A percentile compares a stretch with the other conserved stretches of the same genome.
Conservation (phyloP, 1,140 invertebrate species). For the Solenopsis invicta region DNA sequence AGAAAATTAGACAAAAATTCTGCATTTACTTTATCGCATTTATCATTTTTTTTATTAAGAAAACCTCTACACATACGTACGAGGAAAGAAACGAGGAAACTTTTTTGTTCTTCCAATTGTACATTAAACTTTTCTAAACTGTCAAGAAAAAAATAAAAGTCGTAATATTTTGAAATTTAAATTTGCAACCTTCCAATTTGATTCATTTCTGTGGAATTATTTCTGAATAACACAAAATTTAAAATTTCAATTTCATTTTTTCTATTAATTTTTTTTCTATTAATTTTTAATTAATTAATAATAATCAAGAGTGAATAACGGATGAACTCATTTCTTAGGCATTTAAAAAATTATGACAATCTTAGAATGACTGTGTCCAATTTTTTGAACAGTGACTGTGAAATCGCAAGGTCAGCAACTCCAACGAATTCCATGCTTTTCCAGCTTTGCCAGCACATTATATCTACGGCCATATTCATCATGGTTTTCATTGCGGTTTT, state of each 20-base stretch:
- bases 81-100: no score
- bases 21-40: background rate
- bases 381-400: background rate
- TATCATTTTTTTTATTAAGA: constrained; percentile 5
- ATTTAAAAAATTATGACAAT: constrained; percentile 1
- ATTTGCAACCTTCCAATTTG: background rate
- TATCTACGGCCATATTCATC: background rate
- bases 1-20: background rate
- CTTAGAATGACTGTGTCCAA: background rate
- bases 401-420: constrained; percentile 1
- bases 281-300: constrained; percentile 22
- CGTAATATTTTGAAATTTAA: background rate
- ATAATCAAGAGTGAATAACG: background rate
- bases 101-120: background rate
- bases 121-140: background rate
- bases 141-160: background rate
- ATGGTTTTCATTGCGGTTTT: constrained; percentile 37
- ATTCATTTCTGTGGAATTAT: background rate
- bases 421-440: constrained; percentile 22
- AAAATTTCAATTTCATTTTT: background rate
- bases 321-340: background rate
- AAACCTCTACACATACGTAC: background rate
- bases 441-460: background rate
- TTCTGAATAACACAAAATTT: background rate
- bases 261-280: background rate